A percentile compares a stretch with the other conserved stretches of the same genome.
phyloP scores from a whole-genome alignment of 2,888 invertebrate genomes.

The Camptogramma bilineatum region DNA sequence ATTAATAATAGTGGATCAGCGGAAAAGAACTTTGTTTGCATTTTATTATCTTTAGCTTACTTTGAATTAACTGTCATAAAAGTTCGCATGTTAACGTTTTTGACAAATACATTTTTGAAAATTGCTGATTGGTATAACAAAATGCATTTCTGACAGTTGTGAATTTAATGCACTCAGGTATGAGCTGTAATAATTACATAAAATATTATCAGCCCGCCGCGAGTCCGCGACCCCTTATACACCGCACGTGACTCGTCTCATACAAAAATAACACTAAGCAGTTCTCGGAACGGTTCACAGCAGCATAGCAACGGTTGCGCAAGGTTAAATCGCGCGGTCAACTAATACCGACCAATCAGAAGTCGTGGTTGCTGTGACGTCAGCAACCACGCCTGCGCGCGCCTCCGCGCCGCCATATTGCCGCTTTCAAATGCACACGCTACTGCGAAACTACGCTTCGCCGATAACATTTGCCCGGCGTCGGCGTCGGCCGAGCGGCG shows the following conservation, averaged over 20 bases:
- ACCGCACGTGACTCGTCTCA: slow-evolving; percentile 45
- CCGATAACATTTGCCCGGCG: slow-evolving; percentile 51
- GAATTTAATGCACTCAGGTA: not conserved
- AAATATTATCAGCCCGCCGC: not conserved
- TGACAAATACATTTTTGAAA: not conserved
- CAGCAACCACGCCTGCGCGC: slow-evolving; percentile 84
- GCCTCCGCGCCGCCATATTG: slow-evolving; percentile 77
- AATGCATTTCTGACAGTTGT: slow-evolving; percentile 6
- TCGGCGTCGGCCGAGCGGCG: slow-evolving; percentile 27
- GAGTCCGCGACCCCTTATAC: slow-evolving; percentile 29
- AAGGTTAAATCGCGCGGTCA: slow-evolving; percentile 75
- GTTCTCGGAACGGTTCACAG: slow-evolving; percentile 69
- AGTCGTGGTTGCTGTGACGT: slow-evolving; percentile 70
- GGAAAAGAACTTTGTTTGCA: slow-evolving; percentile 20
- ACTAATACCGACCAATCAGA: slow-evolving; percentile 66
- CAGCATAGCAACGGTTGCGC: slow-evolving; percentile 82
- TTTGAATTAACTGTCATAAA: not conserved
- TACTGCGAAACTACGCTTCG: slow-evolving; percentile 55
- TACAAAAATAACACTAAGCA: slow-evolving; percentile 48
- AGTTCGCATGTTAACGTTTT: not conserved
- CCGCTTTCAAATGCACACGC: slow-evolving; percentile 60
- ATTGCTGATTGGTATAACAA: too few species aligned
- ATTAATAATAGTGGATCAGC: slow-evolving; percentile 14
- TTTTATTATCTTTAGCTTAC: slow-evolving; percentile 7
- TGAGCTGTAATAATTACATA: not conserved